phyloP scores from a whole-genome alignment of 2,113 vertebrate species.

The Lathamus discolor region DNA sequence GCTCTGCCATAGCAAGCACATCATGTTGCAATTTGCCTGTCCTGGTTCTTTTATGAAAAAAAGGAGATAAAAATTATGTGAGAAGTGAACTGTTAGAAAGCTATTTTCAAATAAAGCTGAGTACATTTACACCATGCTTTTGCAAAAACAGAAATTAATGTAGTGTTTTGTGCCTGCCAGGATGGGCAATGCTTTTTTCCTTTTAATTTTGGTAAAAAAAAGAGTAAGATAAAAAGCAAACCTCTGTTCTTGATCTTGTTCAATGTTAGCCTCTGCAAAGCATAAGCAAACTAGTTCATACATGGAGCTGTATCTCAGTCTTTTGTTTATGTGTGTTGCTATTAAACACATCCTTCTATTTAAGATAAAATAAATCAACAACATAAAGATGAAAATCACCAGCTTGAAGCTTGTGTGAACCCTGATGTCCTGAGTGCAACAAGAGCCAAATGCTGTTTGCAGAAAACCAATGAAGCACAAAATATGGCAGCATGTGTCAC shows the following conservation, averaged over 20 bases:
- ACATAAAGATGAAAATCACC: slow-evolving; percentile 18
- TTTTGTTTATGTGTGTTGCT: not conserved
- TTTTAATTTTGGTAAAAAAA: not conserved
- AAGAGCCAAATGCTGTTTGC: slow-evolving; percentile 58
- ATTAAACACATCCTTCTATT: slow-evolving; percentile 45
- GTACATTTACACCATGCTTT: not conserved
- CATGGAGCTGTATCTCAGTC: not conserved
- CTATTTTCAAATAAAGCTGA: not conserved
- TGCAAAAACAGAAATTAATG: not conserved
- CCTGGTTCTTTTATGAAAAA: not conserved
- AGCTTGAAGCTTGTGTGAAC: not conserved
- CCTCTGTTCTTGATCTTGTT: not conserved
- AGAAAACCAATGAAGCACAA: slow-evolving; percentile 44
- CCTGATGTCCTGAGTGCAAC: slow-evolving; percentile 33
- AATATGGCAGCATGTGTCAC: slow-evolving; percentile 59
- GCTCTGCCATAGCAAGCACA: not conserved
- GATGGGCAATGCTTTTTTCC: not conserved
- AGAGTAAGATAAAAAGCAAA: not conserved
- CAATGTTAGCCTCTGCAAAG: not conserved
- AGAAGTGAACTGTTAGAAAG: not conserved
- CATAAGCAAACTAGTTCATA: not conserved
- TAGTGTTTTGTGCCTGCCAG: not conserved
- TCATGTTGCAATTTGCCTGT: not conserved
- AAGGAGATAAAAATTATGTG: not conserved
- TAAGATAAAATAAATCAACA: slow-evolving; percentile 40